Conservation (phyloP, 2,888 invertebrate genomes). For the Leptopilina myrica region DNA sequence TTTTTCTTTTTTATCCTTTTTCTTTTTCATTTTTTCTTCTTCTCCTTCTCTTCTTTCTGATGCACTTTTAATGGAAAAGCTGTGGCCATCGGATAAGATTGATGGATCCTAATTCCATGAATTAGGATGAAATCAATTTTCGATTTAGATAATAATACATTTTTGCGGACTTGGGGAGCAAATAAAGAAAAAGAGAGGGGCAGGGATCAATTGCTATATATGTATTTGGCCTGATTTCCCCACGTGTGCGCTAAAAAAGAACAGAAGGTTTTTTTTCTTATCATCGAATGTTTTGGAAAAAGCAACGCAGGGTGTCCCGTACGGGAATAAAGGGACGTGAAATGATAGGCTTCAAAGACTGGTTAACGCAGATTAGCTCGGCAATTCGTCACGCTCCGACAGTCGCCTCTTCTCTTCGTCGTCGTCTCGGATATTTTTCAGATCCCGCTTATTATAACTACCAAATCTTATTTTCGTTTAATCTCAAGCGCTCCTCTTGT, state of each 20-base stretch:
- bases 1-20: no score
- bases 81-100: conserved; percentile 71
- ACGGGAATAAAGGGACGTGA: conserved; percentile 67
- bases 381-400: conserved; percentile 75
- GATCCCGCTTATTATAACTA: conserved; percentile 47
- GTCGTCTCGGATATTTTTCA: conserved; percentile 2
- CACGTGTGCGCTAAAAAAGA: conserved; percentile 41
- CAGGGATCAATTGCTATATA: not conserved
- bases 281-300: conserved; percentile 30
- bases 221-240: conserved; percentile 53
- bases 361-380: conserved; percentile 75
- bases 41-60: conserved; percentile 56
- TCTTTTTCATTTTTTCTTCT: no score
- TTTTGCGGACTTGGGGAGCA: not conserved
- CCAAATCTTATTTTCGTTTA: conserved; percentile 43
- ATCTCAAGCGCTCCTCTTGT: conserved; percentile 22
- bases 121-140: conserved; percentile 55
- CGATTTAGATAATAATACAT: not conserved
- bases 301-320: conserved; percentile 59
- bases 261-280: conserved; percentile 5
- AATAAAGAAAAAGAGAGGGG: no score
- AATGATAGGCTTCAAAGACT: conserved; percentile 71
- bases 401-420: conserved; percentile 55
- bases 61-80: conserved; percentile 74
- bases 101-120: conserved; percentile 66